Conservation (phyloP, 2,797 vertebrate genomes). For the Rhinogobio ventralis region DNA sequence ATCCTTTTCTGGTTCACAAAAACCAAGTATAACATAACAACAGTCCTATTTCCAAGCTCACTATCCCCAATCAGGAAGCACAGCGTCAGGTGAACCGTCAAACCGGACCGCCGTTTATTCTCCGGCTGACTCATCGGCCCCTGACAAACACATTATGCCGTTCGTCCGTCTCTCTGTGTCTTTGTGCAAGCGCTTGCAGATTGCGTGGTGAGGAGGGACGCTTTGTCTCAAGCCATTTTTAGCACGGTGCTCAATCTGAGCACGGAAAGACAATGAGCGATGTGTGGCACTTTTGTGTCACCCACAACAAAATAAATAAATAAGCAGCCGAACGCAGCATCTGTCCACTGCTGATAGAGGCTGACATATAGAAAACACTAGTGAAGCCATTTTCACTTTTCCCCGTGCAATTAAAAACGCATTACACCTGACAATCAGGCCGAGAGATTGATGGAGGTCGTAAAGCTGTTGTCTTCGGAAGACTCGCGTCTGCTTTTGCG, state of each 20-base stretch:
- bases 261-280: slow-evolving; percentile 49
- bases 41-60: background rate
- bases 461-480: slow-evolving; percentile 48
- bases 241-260: slow-evolving; percentile 35
- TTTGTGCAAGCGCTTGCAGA: slow-evolving; percentile 52
- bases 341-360: slow-evolving; percentile 71
- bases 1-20: background rate
- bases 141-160: slow-evolving; percentile 69
- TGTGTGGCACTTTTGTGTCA: slow-evolving; percentile 31
- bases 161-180: slow-evolving; percentile 60
- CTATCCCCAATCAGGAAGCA: slow-evolving; percentile 6
- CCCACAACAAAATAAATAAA: slow-evolving; percentile 21
- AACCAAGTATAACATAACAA: background rate
- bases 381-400: slow-evolving; percentile 62
- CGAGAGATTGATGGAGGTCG: slow-evolving; percentile 69
- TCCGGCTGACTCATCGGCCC: slow-evolving; percentile 68
- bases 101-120: slow-evolving; percentile 59
- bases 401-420: slow-evolving; percentile 75
- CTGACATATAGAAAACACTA: slow-evolving; percentile 62
- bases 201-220: background rate
- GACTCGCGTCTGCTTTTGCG: slow-evolving; percentile 58
- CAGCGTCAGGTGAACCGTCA: slow-evolving; percentile 62
- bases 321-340: slow-evolving; percentile 22
- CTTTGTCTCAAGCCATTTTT: slow-evolving; percentile 51
- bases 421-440: slow-evolving; percentile 66